A percentile compares a stretch with the other conserved stretches of the same genome.
Conservation (phyloP, 2,113 vertebrate species). For the Panurus biarmicus region DNA sequence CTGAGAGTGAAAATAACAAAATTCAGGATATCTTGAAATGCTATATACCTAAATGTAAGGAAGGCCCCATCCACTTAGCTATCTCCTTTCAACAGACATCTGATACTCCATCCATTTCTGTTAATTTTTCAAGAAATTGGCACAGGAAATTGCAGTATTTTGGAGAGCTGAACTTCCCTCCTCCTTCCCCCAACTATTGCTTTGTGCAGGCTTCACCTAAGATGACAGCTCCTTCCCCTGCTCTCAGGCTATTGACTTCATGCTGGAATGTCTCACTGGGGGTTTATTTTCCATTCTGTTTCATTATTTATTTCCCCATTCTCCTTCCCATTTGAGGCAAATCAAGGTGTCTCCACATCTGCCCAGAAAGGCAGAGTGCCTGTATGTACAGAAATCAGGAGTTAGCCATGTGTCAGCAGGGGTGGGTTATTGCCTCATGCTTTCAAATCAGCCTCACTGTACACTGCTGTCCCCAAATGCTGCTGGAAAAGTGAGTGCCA, state of each 20-base stretch:
- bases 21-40: not conserved
- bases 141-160: not conserved
- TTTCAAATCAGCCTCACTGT: not conserved
- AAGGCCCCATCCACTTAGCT: not conserved
- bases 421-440: not conserved
- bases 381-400: not conserved
- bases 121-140: not conserved
- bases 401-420: not conserved
- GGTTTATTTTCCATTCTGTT: conserved; percentile 24
- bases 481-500: not conserved
- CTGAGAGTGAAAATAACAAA: not conserved
- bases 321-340: not conserved
- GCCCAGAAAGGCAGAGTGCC: not conserved
- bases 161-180: not conserved
- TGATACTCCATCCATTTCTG: not conserved
- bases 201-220: conserved; percentile 21
- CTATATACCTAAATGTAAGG: not conserved
- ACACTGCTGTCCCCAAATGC: not conserved
- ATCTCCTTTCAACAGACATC: not conserved
- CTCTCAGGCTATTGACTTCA: not conserved
- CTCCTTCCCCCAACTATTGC: not conserved
- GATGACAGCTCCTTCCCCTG: conserved; percentile 17
- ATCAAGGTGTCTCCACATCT: not conserved
- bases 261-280: not conserved
- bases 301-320: conserved; percentile 36